Conservation (phyloP, 2,113 vertebrate genomes). For the Tauraco erythrolophus region DNA sequence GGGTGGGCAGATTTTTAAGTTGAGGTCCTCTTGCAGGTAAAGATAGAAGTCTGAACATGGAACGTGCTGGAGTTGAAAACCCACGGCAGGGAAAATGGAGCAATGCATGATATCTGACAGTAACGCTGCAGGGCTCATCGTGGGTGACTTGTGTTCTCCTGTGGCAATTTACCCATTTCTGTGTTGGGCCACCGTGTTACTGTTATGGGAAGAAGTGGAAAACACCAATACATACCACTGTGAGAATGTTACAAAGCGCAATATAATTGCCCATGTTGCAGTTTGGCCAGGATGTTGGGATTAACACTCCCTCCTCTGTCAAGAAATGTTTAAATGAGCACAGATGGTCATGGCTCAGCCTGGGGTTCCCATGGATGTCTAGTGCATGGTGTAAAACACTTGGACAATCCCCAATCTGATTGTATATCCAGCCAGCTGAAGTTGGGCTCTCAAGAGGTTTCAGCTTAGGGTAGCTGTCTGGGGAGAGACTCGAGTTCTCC, state of each 20-base stretch:
- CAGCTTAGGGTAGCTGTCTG: background rate
- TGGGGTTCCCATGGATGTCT: constrained; percentile 37
- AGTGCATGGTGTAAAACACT: constrained; percentile 28
- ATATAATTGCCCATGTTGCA: background rate
- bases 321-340: constrained; percentile 54
- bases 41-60: background rate
- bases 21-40: background rate
- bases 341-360: constrained; percentile 50
- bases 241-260: background rate
- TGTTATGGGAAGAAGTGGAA: background rate
- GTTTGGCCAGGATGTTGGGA: constrained; percentile 21
- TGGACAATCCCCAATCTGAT: constrained; percentile 19
- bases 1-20: background rate
- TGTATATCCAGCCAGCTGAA: constrained; percentile 30
- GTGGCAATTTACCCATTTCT: background rate
- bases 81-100: background rate
- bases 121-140: background rate
- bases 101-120: fast-evolving
- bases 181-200: background rate
- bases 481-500: background rate
- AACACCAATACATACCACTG: background rate
- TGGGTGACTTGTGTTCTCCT: background rate
- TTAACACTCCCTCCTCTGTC: constrained; percentile 32
- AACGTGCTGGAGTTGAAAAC: fast-evolving
- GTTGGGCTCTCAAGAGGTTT: background rate